Conservation (phyloP, 92 coral and sea anemone genomes). For the Siderastrea siderea region DNA sequence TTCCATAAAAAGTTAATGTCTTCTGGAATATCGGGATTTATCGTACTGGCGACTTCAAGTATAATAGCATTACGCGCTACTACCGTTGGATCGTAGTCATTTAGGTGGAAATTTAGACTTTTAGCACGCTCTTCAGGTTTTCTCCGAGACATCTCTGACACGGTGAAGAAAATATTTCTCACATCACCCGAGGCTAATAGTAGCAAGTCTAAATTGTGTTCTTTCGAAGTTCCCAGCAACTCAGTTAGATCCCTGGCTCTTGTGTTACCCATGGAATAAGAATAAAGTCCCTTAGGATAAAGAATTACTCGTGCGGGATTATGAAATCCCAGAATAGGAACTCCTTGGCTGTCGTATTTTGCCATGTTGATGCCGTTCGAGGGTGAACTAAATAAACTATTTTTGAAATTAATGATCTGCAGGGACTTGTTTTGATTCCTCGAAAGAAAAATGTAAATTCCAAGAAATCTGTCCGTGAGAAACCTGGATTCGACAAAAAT, state of each 20-base stretch:
- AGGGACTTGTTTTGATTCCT: too few relatives aligned
- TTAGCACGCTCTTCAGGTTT: conserved; percentile 45
- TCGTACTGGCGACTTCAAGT: conserved; percentile 54
- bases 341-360: conserved; percentile 52
- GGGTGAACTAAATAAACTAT: neutral
- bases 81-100: conserved; percentile 75
- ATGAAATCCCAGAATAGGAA: conserved; percentile 64
- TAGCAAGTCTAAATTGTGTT: conserved; percentile 56
- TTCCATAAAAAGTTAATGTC: conserved; percentile 78
- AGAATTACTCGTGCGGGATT: conserved; percentile 68
- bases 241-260: conserved; percentile 63
- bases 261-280: conserved; percentile 78
- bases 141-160: conserved; percentile 68
- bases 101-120: conserved; percentile 65
- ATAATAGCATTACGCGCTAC: conserved; percentile 71
- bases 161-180: conserved; percentile 75
- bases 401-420: neutral
- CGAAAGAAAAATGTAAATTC: too few relatives aligned
- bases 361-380: conserved; percentile 41
- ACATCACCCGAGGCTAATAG: conserved; percentile 75
- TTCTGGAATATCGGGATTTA: conserved; percentile 49
- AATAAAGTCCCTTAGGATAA: conserved; percentile 53
- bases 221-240: conserved; percentile 48
- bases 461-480: too few relatives aligned
- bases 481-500: too few relatives aligned